phyloP scores from a whole-genome alignment of 2,113 vertebrate species.

The Hassar affinis region DNA sequence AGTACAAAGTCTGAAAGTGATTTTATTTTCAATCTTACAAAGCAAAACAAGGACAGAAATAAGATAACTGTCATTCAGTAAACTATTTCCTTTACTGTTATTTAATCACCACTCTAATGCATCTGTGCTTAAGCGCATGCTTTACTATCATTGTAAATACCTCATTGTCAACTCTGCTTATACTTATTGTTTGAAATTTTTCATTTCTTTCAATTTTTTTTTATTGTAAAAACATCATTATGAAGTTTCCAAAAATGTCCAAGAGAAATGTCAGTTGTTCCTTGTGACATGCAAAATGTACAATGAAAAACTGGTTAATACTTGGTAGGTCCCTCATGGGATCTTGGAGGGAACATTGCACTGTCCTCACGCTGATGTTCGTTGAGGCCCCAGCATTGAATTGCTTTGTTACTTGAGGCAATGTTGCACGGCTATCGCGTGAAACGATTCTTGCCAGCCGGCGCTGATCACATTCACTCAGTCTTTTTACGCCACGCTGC shows the following conservation, averaged over 20 bases:
- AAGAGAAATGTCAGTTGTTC: not conserved
- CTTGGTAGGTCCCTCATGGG: too few species aligned
- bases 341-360: too few species aligned
- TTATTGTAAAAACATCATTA: not conserved
- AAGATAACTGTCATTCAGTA: not conserved
- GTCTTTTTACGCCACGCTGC: too few species aligned
- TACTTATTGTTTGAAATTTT: not conserved
- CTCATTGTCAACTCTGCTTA: not conserved
- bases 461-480: too few species aligned
- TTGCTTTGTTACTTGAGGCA: too few species aligned
- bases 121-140: not conserved
- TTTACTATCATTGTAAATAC: not conserved
- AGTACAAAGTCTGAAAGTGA: not conserved
- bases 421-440: too few species aligned
- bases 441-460: too few species aligned
- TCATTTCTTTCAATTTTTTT: too few species aligned
- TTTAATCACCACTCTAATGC: not conserved
- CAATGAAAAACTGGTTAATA: too few species aligned
- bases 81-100: not conserved
- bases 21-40: not conserved
- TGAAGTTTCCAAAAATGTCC: not conserved
- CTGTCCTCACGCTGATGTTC: too few species aligned
- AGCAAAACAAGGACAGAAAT: not conserved
- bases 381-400: too few species aligned
- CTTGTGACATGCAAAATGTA: not conserved